A percentile compares a stretch with the other conserved stretches of the same genome.
Conservation (phyloP, 2,888 invertebrate species). For the Pyrochroa serraticornis region DNA sequence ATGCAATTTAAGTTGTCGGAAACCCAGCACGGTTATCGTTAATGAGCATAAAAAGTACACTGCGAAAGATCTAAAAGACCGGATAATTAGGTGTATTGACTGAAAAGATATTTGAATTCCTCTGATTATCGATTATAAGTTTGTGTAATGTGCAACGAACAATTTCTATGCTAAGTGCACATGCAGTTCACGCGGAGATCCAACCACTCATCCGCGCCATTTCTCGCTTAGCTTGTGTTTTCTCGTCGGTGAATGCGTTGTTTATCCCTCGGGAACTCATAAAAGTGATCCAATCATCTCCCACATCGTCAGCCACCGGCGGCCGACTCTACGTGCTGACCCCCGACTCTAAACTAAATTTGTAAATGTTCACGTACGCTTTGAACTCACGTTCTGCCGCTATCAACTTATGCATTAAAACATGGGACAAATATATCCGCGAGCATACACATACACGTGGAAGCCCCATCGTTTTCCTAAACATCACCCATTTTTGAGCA, state of each 20-base stretch:
- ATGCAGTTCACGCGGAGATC: constrained; percentile 37
- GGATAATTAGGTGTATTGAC: too few relatives aligned
- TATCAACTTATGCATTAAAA: constrained; percentile 45
- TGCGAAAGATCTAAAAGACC: too few relatives aligned
- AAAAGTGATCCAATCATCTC: constrained; percentile 63
- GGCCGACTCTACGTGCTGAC: constrained; percentile 29
- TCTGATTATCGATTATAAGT: too few relatives aligned
- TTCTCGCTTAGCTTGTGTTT: constrained; percentile 45
- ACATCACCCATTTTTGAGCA: constrained; percentile 22
- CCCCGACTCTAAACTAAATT: constrained; percentile 41
- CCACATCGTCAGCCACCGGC: constrained; percentile 50
- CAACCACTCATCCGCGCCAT: constrained; percentile 30
- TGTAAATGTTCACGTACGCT: constrained; percentile 45
- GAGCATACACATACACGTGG: not conserved
- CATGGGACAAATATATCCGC: constrained; percentile 30
- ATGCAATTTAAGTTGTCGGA: too few relatives aligned
- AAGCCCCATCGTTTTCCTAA: constrained; percentile 10
- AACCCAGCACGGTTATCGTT: too few relatives aligned
- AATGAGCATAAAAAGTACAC: too few relatives aligned
- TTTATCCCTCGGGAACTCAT: constrained; percentile 60
- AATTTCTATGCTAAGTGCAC: constrained; percentile 45
- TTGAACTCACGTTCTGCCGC: constrained; percentile 39
- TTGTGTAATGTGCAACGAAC: constrained; percentile 8
- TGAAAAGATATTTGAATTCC: too few relatives aligned
- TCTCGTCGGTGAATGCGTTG: constrained; percentile 54